phyloP scores from a whole-genome alignment of 2,888 invertebrate genomes.

The Acronicta leporina region DNA sequence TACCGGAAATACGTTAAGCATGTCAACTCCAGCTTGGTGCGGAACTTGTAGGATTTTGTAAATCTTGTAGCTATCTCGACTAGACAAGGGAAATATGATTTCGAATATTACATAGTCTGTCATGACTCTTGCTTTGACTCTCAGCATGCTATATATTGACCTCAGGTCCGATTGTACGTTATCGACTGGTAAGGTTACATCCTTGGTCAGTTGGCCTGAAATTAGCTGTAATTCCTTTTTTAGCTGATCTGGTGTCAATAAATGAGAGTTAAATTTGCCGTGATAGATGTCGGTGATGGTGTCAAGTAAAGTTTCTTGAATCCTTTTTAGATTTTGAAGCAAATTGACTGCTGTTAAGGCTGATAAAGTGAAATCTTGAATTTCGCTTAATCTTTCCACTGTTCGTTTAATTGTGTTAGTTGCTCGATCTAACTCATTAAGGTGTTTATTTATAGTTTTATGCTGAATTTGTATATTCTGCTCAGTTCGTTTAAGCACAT shows the following conservation, averaged over 20 bases:
- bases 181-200: not conserved
- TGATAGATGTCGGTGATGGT: no score
- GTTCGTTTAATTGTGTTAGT: no score
- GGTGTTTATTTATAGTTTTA: no score
- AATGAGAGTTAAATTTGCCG: no score
- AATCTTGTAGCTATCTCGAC: conserved; percentile 1
- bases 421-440: no score
- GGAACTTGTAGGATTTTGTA: not conserved
- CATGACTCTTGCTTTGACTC: conserved; percentile 1
- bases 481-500: conserved; percentile 10
- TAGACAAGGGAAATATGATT: not conserved
- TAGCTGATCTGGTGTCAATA: not conserved
- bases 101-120: not conserved
- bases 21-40: not conserved
- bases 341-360: no score
- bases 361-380: no score
- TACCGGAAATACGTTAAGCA: not conserved
- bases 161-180: not conserved
- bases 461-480: not conserved
- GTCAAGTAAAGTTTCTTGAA: no score
- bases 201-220: not conserved
- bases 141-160: not conserved
- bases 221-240: not conserved
- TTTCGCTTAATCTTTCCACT: no score
- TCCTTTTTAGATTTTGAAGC: no score